These are phyloP conservation scores for Scelioninae gen. 1 DNA, from an alignment of 2,888 invertebrate species.

Conservation along the genomic window DNA sequence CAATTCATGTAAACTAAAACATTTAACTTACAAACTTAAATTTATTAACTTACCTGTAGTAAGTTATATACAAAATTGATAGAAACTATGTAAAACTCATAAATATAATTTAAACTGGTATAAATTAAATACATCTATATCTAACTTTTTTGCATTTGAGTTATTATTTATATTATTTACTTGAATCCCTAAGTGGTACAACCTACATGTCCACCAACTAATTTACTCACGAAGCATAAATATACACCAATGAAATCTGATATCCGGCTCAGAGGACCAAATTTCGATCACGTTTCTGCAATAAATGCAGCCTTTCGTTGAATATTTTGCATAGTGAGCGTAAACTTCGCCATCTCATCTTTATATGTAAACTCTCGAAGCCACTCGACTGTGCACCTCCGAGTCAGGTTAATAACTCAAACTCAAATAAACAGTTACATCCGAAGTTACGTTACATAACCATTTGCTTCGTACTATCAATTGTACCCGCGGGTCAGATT, in stretches of 20 bases:
- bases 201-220: too few species aligned
- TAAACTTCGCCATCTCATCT: conserved; percentile 23
- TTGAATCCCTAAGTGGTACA: too few species aligned
- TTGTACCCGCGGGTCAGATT: conserved; percentile 37
- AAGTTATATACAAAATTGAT: too few species aligned
- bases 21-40: too few species aligned
- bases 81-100: too few species aligned
- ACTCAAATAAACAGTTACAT: conserved; percentile 39
- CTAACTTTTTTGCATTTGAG: too few species aligned
- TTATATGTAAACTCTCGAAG: background rate
- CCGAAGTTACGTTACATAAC: conserved; percentile 33
- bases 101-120: too few species aligned
- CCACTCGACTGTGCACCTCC: conserved; percentile 7
- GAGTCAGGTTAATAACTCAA: conserved; percentile 36
- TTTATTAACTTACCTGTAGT: too few species aligned
- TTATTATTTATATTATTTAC: too few species aligned
- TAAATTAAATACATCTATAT: too few species aligned
- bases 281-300: conserved; percentile 3
- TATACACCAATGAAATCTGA: background rate
- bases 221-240: too few species aligned
- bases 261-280: background rate
- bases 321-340: conserved; percentile 1
- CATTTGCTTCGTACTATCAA: conserved; percentile 24
- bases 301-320: background rate
- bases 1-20: too few species aligned